Percentiles rank a stretch among this genome's conserved stretches.
Conservation (phyloP, 2,888 invertebrate genomes). For the Ormyrus rosae region DNA sequence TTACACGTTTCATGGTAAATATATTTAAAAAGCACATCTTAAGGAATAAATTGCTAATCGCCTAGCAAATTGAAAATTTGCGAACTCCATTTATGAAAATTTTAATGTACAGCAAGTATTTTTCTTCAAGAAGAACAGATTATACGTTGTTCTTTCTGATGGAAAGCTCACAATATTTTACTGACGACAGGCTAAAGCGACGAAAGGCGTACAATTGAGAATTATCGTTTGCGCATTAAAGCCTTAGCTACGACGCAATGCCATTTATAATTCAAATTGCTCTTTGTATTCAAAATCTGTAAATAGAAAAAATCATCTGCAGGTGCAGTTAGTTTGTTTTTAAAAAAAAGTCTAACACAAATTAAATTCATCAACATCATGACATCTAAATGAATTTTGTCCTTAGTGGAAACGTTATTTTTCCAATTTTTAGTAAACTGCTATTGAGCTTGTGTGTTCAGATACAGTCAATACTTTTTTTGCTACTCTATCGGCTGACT, state of each 20-base stretch:
- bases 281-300: slow-evolving; percentile 55
- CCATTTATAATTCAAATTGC: slow-evolving; percentile 54
- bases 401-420: slow-evolving; percentile 41
- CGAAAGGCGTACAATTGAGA: slow-evolving; percentile 42
- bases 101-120: slow-evolving; percentile 47
- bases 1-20: slow-evolving; percentile 30
- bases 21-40: slow-evolving; percentile 11
- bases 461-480: slow-evolving; percentile 20
- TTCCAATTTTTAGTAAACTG: slow-evolving; percentile 28
- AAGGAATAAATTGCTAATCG: slow-evolving; percentile 43
- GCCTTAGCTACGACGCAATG: slow-evolving; percentile 57
- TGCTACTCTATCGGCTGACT: slow-evolving; percentile 15
- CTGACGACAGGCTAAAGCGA: slow-evolving; percentile 50
- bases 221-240: slow-evolving; percentile 50
- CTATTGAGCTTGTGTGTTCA: background rate
- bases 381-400: slow-evolving; percentile 31
- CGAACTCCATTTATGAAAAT: slow-evolving; percentile 40
- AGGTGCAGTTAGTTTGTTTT: slow-evolving; percentile 33
- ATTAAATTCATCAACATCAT: slow-evolving; percentile 21
- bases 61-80: slow-evolving; percentile 38
- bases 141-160: slow-evolving; percentile 31
- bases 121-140: slow-evolving; percentile 32
- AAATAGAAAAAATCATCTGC: slow-evolving; percentile 45
- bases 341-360: slow-evolving; percentile 29
- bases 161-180: slow-evolving; percentile 48